Base-by-base conservation (phyloP, 2,888 invertebrate species). In the Volucella inanis region DNA sequence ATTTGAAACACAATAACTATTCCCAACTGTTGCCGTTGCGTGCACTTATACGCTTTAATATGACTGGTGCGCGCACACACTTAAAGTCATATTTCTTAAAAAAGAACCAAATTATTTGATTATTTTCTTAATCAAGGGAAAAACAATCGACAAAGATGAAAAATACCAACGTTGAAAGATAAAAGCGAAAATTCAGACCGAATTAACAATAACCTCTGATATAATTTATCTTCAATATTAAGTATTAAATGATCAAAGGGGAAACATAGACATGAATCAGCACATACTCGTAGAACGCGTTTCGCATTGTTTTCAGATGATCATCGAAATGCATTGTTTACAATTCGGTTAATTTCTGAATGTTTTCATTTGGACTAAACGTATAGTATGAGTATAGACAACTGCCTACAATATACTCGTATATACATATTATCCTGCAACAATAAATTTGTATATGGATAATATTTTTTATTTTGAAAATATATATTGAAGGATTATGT, bases 161-260 rank as follows among this genome's bases (percentile, higher is more conserved):
- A n/a, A 68, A 84, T 61, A 68, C 64, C 49, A 43, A 65, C 75
- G 80, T 49, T 68, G 59, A 81, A 70, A 80, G 85, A 79, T 87
- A 76, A 87, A 87, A 79, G 80, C 47, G 76, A 87, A 75, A 76
- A 84, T 78, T 76, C 62, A 65, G 77, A 87, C 45, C 72, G 75
- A 59, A 81, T 85, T 70, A 81, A 75, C 65, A 78, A 70, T 70
- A 65, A 61, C 67, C 50, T 57, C n/a, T 47, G 52, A 80, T 67
- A 76, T 81, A 70, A 71, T 78, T 81, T 75, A 76, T 85, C 74
- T 76, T 61, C 59, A 55, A 87, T 79, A 87, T 87, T 81, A 87
- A 77, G 87, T 87, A 87, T 85, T 75, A 79, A 87, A 75, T 87
- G 87, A 87, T 87, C 87, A 87, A 87, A 87, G 87, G 64, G 65